Percentiles rank a stretch among this genome's conserved stretches.
phyloP scores from a whole-genome alignment of 2,797 vertebrate genomes.

The Neomorphus geoffroyi region DNA sequence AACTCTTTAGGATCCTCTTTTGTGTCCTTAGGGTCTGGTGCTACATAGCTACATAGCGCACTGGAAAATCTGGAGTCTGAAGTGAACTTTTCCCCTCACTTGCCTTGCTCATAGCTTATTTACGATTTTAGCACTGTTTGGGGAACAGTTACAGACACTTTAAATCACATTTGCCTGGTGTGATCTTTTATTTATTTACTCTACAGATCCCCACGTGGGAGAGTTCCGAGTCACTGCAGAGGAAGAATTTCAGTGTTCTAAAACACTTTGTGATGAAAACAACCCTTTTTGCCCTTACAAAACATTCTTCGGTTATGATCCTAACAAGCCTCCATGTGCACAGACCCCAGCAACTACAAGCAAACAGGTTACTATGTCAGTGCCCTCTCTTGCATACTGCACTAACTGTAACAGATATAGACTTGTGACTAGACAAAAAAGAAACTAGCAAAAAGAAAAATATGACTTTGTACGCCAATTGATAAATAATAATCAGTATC shows the following conservation, averaged over 20 bases:
- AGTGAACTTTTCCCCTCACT: not conserved
- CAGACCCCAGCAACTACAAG: not conserved
- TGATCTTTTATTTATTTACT: slow-evolving; percentile 55
- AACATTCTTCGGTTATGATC: not conserved
- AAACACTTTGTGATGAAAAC: slow-evolving; percentile 19
- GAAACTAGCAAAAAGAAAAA: not conserved
- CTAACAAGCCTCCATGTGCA: not conserved
- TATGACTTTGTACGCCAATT: not conserved
- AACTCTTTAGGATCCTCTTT: not conserved
- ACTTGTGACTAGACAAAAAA: not conserved
- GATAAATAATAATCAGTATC: not conserved
- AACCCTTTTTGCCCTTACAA: not conserved
- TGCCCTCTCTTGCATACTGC: not conserved
- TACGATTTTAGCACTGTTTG: not conserved
- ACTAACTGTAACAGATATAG: not conserved
- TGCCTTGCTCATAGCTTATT: slow-evolving; percentile 34
- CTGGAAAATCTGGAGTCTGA: not conserved
- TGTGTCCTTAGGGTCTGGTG: not conserved
- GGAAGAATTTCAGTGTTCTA: slow-evolving; percentile 23
- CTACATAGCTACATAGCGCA: rapidly evolving
- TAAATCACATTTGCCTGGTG: slow-evolving; percentile 40
- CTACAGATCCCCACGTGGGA: slow-evolving; percentile 4
- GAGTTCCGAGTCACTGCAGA: not conserved
- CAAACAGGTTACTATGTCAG: not conserved
- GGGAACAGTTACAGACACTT: slow-evolving; percentile 43